phyloP scores from a whole-genome alignment of 2,888 invertebrate species.

The Ashinkailepas kermadecensis region DNA sequence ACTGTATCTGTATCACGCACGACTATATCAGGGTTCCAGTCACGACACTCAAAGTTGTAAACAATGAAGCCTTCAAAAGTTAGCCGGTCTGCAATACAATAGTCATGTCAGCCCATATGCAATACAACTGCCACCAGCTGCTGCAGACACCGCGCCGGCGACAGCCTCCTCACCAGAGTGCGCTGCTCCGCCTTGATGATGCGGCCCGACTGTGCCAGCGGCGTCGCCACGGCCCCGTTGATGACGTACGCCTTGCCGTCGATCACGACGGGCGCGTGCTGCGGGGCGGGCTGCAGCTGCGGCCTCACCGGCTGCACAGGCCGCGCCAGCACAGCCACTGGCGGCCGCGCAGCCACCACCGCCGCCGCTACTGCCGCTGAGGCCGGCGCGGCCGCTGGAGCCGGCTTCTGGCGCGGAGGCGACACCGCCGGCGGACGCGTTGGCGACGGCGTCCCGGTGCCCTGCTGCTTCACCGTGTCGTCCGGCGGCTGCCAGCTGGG shows the following conservation, averaged over 20 bases:
- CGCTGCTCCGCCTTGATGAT: neutral
- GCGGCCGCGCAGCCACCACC: no score
- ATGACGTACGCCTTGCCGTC: conserved; percentile 13
- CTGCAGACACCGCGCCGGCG: no score
- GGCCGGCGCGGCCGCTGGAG: no score
- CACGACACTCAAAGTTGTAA: no score
- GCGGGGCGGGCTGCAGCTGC: neutral
- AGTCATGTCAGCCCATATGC: no score
- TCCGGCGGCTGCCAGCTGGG: neutral
- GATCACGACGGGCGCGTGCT: neutral
- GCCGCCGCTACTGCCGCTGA: neutral
- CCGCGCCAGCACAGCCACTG: neutral
- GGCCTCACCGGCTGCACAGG: neutral
- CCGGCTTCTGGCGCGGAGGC: neutral
- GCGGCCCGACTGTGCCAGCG: neutral
- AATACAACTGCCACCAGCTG: no score
- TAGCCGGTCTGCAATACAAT: no score
- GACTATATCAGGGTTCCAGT: no score
- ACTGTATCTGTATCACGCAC: no score
- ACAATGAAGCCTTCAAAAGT: no score
- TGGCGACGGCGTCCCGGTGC: neutral
- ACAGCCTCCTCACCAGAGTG: neutral
- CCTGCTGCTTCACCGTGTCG: neutral
- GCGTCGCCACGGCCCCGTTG: neutral
- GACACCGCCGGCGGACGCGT: neutral